Percentiles rank a stretch among this genome's conserved stretches.
phyloP scores from a whole-genome alignment of 2,888 invertebrate species.

The Lithosia quadra region DNA sequence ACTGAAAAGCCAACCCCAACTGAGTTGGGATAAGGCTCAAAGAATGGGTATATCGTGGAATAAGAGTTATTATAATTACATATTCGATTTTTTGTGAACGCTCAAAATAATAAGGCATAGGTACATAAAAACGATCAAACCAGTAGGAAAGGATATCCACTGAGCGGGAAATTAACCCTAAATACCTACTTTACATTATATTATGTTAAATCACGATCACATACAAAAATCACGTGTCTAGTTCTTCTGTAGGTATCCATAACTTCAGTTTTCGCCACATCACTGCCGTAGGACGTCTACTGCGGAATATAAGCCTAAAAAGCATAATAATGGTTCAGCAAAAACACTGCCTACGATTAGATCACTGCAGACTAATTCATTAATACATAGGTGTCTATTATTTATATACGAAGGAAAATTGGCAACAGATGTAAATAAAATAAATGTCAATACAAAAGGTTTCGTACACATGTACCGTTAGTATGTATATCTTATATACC shows the following conservation, averaged over 20 bases:
- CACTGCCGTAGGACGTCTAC: neutral
- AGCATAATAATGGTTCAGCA: neutral
- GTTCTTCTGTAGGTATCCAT: neutral
- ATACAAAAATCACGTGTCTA: neutral
- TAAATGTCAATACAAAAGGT: neutral
- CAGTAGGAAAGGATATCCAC: no score
- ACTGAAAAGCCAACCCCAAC: no score
- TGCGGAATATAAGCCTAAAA: neutral
- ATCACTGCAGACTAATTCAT: neutral
- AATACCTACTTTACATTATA: no score
- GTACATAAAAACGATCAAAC: no score
- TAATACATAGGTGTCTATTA: conserved; percentile 13
- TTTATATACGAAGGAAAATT: conserved; percentile 27
- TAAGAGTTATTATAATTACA: no score
- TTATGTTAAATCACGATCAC: no score
- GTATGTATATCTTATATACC: neutral
- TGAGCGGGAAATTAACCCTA: no score
- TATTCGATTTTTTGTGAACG: no score
- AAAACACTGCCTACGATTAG: neutral
- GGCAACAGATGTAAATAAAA: neutral
- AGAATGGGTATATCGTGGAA: no score
- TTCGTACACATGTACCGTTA: neutral
- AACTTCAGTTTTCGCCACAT: neutral
- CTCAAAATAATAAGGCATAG: no score
- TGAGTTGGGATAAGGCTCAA: no score